Evolutionary conservation across 2,113 vertebrate genomes (phyloP).

Genomic region (Oxyura jamaicensis): DNA sequence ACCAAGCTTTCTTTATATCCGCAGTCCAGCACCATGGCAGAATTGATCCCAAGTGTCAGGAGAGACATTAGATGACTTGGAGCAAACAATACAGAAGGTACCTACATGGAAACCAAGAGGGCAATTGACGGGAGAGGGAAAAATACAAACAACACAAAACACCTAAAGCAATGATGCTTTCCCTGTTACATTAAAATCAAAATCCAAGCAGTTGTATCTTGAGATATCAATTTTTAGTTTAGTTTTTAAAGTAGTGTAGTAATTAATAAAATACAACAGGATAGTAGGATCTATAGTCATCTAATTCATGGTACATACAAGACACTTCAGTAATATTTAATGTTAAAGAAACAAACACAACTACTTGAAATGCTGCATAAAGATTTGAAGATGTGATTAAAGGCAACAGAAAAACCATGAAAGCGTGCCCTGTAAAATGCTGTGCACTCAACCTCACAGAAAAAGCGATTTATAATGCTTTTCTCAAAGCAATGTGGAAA

Average conservation of each 20-base stretch:
- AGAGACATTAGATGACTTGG: slow-evolving; percentile 96
- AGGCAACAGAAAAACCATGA: neutral
- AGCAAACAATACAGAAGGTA: slow-evolving; percentile 95
- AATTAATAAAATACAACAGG: neutral
- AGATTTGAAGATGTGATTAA: neutral
- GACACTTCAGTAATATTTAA: neutral
- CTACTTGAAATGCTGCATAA: neutral
- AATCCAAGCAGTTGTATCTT: neutral
- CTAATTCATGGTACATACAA: neutral
- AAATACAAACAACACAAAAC: neutral
- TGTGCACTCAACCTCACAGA: neutral
- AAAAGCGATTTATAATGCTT: neutral
- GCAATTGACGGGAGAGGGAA: neutral
- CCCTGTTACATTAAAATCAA: neutral
- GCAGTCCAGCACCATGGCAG: slow-evolving; percentile 96
- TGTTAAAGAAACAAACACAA: neutral
- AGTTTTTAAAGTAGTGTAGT: neutral
- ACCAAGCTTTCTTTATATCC: slow-evolving; percentile 94
- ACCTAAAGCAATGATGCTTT: neutral
- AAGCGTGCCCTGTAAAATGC: neutral
- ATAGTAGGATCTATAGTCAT: neutral
- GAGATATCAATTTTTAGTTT: neutral
- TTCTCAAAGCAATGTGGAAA: neutral
- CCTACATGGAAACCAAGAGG: slow-evolving; percentile 72
- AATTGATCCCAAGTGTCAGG: slow-evolving; percentile 94